Conservation (phyloP, 2,797 vertebrate genomes). For the Phataginus tetradactyla region DNA sequence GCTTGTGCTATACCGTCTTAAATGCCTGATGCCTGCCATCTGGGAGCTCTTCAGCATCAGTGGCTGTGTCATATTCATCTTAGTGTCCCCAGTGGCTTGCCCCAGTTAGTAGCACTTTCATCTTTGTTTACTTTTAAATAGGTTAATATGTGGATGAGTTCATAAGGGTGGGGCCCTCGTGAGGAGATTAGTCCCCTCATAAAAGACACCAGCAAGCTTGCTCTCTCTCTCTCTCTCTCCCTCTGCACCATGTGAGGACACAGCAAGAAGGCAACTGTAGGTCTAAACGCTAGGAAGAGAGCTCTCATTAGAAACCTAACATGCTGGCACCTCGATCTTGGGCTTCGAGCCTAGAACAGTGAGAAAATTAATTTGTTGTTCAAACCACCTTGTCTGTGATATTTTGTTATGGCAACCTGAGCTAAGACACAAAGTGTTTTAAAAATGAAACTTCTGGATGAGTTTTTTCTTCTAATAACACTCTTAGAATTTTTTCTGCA, state of each 20-base stretch:
- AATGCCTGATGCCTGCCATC: no score
- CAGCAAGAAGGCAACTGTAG: neutral
- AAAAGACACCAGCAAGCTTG: neutral
- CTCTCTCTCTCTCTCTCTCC: neutral
- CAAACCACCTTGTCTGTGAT: neutral
- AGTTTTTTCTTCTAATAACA: neutral
- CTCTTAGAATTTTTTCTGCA: neutral
- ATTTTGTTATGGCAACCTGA: neutral
- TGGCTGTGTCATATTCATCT: neutral
- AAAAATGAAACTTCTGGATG: neutral
- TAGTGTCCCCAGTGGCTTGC: neutral
- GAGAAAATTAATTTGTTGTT: neutral
- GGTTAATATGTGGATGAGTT: neutral
- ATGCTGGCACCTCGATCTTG: neutral
- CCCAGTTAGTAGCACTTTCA: neutral
- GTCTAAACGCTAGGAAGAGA: neutral
- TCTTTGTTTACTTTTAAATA: conserved; percentile 24
- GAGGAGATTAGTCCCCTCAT: neutral
- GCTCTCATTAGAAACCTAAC: neutral
- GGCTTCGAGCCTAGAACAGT: neutral
- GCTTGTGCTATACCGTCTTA: neutral
- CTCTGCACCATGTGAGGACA: neutral
- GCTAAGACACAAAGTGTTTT: neutral
- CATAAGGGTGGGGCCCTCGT: neutral
- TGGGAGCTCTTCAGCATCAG: neutral